Percentiles rank a stretch among this genome's conserved stretches.
Conservation (phyloP, 2,113 vertebrate genomes). For the Clinocottus analis region DNA sequence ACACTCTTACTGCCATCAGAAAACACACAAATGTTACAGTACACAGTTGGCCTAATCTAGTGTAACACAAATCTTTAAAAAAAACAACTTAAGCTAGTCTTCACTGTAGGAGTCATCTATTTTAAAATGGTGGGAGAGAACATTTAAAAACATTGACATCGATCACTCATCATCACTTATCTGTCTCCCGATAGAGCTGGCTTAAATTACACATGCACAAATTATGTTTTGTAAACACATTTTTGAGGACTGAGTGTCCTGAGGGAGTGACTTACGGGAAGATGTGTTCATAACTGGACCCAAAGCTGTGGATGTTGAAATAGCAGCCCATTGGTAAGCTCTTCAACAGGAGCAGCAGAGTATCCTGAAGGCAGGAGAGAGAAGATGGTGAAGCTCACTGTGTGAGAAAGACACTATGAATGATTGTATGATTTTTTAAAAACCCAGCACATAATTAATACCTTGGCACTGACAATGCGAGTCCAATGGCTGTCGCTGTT, state of each 20-base stretch:
- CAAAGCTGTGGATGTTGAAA: conserved; percentile 90
- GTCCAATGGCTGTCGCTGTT: conserved; percentile 20
- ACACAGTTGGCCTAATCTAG: too few relatives aligned
- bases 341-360: conserved; percentile 86
- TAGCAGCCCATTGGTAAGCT: conserved; percentile 89
- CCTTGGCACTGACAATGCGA: conserved; percentile 77
- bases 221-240: too few relatives aligned
- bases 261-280: conserved; percentile 72
- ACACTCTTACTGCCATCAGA: conserved; percentile 82
- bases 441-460: conserved; percentile 42
- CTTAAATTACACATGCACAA: too few relatives aligned
- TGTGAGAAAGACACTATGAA: neutral
- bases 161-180: too few relatives aligned
- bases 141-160: too few relatives aligned
- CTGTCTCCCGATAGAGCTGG: too few relatives aligned
- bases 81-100: too few relatives aligned
- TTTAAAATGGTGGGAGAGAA: too few relatives aligned
- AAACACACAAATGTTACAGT: neutral
- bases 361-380: conserved; percentile 74
- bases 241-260: too few relatives aligned
- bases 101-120: too few relatives aligned
- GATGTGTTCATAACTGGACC: conserved; percentile 80
- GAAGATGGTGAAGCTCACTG: neutral
- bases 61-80: too few relatives aligned
- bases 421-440: too few relatives aligned